Conservation (phyloP, 1,140 invertebrate species). For the Carposina sasakii region DNA sequence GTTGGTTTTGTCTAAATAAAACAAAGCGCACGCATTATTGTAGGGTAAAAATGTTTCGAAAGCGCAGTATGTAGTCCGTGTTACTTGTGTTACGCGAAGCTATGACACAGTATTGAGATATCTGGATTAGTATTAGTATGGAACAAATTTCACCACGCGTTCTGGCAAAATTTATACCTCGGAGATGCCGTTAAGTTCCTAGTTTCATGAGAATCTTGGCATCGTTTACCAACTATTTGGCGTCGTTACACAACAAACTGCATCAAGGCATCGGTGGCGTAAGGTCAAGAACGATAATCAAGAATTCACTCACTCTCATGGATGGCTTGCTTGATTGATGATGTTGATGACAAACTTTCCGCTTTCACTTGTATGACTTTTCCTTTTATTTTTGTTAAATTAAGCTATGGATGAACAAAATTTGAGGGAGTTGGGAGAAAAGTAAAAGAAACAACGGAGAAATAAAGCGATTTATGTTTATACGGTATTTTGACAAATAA, state of each 20-base stretch:
- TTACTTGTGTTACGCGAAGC: too few relatives aligned
- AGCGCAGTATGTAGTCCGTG: too few relatives aligned
- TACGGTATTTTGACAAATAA: constrained; percentile 66
- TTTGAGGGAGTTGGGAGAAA: constrained; percentile 38
- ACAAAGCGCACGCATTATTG: too few relatives aligned
- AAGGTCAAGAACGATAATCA: constrained; percentile 53
- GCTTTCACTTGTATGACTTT: constrained; percentile 2
- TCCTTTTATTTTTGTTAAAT: constrained; percentile 12
- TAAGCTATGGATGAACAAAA: constrained; percentile 31
- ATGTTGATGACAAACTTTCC: constrained; percentile 14
- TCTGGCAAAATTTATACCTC: too few relatives aligned
- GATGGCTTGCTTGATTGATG: too few relatives aligned
- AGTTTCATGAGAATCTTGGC: constrained; percentile 55
- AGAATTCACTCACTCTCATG: constrained; percentile 45
- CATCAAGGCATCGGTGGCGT: constrained; percentile 45
- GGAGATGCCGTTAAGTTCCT: too few relatives aligned
- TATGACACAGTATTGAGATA: too few relatives aligned
- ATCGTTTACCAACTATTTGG: constrained; percentile 46
- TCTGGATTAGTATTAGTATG: too few relatives aligned
- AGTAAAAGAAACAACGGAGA: constrained; percentile 53
- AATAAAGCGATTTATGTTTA: constrained; percentile 56
- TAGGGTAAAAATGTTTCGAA: too few relatives aligned
- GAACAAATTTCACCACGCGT: too few relatives aligned
- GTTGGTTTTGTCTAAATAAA: too few relatives aligned
- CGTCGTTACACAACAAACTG: constrained; percentile 64